These are phyloP conservation scores for Babyrousa celebensis DNA, from an alignment of 2,797 vertebrate species.

Conservation along the genomic window DNA sequence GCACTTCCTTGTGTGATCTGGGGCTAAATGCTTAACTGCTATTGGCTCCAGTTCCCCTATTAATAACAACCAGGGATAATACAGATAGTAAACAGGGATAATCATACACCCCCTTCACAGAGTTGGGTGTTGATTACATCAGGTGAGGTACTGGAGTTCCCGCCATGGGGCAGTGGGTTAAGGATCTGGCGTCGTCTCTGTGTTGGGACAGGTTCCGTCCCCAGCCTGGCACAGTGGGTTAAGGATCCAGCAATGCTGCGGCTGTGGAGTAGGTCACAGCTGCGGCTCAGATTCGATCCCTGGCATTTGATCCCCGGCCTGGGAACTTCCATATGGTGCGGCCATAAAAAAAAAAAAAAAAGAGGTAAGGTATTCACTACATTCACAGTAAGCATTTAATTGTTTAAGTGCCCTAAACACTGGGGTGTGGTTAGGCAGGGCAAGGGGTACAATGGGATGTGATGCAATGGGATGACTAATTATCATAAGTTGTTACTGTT, in stretches of 20 bases:
- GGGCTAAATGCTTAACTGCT: neutral
- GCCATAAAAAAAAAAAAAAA: too few relatives aligned
- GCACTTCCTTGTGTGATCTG: neutral
- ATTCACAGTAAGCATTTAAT: neutral
- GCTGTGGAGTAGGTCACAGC: too few relatives aligned
- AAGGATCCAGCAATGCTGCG: too few relatives aligned
- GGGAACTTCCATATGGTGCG: too few relatives aligned
- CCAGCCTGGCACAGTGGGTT: too few relatives aligned
- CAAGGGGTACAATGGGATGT: neutral
- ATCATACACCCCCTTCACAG: neutral
- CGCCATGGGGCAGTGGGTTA: too few relatives aligned
- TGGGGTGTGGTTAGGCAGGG: neutral
- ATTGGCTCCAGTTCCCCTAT: neutral
- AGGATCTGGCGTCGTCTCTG: too few relatives aligned
- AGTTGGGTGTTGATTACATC: slow-evolving; percentile 44
- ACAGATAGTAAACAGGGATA: slow-evolving; percentile 46
- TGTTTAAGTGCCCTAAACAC: neutral
- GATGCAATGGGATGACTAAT: neutral
- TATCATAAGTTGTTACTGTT: neutral
- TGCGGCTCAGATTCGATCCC: too few relatives aligned
- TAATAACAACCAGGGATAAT: neutral
- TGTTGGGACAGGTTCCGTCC: too few relatives aligned
- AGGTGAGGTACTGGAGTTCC: neutral
- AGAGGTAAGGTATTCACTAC: slow-evolving; percentile 14
- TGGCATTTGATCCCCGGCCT: too few relatives aligned